Percentiles rank a stretch among this genome's conserved stretches.
Evolutionary conservation across 2,888 invertebrate species (phyloP).

Genomic region (Pristionchus maxplancki): DNA sequence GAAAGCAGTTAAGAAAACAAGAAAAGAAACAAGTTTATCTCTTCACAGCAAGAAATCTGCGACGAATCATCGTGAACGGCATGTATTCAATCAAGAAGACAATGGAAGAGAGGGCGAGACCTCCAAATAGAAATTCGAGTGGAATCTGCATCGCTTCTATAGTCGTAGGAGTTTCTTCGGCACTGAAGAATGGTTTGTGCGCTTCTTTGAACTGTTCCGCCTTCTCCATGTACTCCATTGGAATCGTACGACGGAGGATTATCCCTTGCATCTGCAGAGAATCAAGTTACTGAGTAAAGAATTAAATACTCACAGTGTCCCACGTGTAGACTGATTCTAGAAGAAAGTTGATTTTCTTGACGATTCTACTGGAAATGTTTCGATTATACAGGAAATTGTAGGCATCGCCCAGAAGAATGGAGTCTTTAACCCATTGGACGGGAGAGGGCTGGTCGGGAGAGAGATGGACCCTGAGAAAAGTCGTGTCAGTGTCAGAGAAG

Average conservation of each 20-base stretch:
- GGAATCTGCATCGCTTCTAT: not conserved
- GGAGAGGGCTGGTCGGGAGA: not conserved
- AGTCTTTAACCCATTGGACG: not conserved
- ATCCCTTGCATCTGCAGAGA: not conserved
- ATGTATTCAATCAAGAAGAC: not conserved
- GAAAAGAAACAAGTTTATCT: too few species aligned
- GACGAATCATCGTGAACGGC: not conserved
- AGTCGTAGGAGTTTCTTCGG: not conserved
- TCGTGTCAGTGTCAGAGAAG: too few species aligned
- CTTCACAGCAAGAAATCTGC: not conserved
- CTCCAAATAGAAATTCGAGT: not conserved
- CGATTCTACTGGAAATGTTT: not conserved
- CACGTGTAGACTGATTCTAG: not conserved
- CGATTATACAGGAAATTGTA: not conserved
- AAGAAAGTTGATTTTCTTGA: not conserved
- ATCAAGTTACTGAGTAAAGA: not conserved
- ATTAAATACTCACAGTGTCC: not conserved
- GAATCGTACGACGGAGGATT: not conserved
- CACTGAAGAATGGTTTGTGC: not conserved
- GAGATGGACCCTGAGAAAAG: not conserved
- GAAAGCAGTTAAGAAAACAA: too few species aligned
- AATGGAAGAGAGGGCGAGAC: not conserved
- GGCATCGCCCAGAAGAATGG: not conserved
- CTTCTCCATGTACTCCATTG: not conserved
- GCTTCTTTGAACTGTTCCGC: not conserved